Evolutionary conservation across 2,797 vertebrate genomes (phyloP).

Genomic region (Luscinia luscinia): DNA sequence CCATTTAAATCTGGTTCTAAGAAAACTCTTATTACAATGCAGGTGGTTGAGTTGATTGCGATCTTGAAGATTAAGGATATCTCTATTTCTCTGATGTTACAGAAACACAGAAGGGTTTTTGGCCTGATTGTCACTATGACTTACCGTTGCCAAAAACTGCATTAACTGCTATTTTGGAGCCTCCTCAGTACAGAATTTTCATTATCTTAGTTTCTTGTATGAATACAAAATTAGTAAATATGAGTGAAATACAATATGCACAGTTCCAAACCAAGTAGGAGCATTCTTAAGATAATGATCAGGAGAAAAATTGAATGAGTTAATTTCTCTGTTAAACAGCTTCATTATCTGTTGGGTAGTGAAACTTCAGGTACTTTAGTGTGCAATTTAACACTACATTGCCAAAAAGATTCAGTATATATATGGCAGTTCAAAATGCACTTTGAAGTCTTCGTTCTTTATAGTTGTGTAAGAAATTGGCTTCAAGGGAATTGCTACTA

Average conservation of each 20-base stretch:
- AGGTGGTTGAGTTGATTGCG: not conserved
- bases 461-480: not conserved
- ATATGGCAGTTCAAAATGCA: not conserved
- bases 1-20: not conserved
- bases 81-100: not conserved
- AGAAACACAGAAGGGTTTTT: not conserved
- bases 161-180: not conserved
- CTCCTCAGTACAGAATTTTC: not conserved
- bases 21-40: not conserved
- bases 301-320: not conserved
- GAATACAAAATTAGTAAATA: constrained; percentile 8
- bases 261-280: not conserved
- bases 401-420: not conserved
- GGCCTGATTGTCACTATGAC: not conserved
- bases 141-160: not conserved
- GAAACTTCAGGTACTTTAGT: not conserved
- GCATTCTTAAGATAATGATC: not conserved
- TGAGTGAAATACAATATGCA: not conserved
- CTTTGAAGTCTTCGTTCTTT: constrained; percentile 16
- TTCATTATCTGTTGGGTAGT: not conserved
- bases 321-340: not conserved
- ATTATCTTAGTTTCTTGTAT: not conserved
- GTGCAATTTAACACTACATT: not conserved
- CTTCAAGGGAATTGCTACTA: constrained; percentile 8
- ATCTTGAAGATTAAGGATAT: not conserved